Base-by-base conservation (phyloP, 2,113 vertebrate genomes). In the Origma solitaria region DNA sequence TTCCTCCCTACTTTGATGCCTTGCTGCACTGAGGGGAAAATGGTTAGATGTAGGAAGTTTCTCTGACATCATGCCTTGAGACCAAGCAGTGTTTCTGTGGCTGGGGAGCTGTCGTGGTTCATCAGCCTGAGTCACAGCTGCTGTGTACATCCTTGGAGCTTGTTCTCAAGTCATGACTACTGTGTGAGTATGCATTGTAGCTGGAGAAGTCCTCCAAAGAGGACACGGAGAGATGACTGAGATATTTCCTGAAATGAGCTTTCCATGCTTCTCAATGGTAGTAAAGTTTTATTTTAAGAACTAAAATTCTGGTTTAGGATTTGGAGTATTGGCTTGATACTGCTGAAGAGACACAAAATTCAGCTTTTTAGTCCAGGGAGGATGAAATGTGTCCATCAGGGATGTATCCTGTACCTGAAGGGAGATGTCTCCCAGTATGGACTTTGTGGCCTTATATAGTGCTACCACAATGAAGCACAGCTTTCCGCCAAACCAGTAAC, bases 61-160 rank as follows among this genome's bases (percentile, higher is more conserved):
- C 71, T 68, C 27, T 78, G 90, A 53, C 49, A 38, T 78, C 3
- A 28, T 84, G 47, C 56, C 57, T 53, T 22, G 22, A 76, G n/a
- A 75, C 0, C 27, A 37, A n/a, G 42, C 78, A 76, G 20, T 53
- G 30, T 93, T 62, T 77, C 58, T 7, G 33, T 93, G 35, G 25
- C 21, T 51, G 51, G 20, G 40, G 24, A 71, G 30, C 75, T 90
- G 71, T 38, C 40, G 21, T 75, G 14, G 49, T 38, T 94, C 51
- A 25, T 73, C 86, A 81, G 22, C 80, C 33, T 71, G 80, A 97
- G 75, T 87, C 84, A 85, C 17, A n/a, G 31, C 79, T 95, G 68
- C 47, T 42, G 33, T 78, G 84, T 72, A 15, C 60, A 18, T 65
- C 9, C 64, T 78, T 35, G 47, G 51, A 72, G 64, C 60, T 92